Evolutionary conservation across 2,888 invertebrate genomes (phyloP), one percentile per base, ranked within the genome.

Genomic region (Plutella xylostella): DNA sequence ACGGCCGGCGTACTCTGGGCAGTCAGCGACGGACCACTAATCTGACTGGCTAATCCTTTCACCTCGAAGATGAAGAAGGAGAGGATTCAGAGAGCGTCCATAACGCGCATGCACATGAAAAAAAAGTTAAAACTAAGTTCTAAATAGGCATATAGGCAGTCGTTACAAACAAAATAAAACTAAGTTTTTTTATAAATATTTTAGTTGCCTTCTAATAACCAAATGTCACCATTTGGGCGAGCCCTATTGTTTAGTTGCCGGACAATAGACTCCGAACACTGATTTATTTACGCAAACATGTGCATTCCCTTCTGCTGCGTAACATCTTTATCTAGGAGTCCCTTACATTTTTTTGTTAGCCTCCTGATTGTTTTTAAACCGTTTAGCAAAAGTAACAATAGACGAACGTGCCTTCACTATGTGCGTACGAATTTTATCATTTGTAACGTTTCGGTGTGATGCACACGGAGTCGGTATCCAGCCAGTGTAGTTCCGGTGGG

Each of bases 401-500:
- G 72, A 60, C 61, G 63, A 65, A 69, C 72, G 67, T 62, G 68
- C 63, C 70, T 71, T 69, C n/a, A 63, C 72, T 73, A 71, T 73
- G 72, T 69, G 73, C 70, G 68, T 77, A 74, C 60, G 61, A 67
- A 66, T 64, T 68, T 63, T 70, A 67, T 66, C 65, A 69, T 51
- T 65, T 62, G 46, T 0, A 6, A 65, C 72, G 82, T 79, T 73
- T 76, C 82, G 82, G 82, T 77, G 75, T 68, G 63, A 65, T 82
- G 80, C 77, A 82, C 80, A 79, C 65, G 70, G 15, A 68, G 65
- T 70, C 72, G 77, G 62, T 72, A 79, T 63, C 73, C 73, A 79
- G 73, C 72, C 74, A 84, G 64, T 83, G 83, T 83, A 77, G 77
- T 84, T 85, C 85, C 85, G 84, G 85, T 84, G 70, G 84, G 83